phyloP scores from a whole-genome alignment of 37 sponge, comb jelly and placozoan genomes.

The Dysidea cf. avara region DNA sequence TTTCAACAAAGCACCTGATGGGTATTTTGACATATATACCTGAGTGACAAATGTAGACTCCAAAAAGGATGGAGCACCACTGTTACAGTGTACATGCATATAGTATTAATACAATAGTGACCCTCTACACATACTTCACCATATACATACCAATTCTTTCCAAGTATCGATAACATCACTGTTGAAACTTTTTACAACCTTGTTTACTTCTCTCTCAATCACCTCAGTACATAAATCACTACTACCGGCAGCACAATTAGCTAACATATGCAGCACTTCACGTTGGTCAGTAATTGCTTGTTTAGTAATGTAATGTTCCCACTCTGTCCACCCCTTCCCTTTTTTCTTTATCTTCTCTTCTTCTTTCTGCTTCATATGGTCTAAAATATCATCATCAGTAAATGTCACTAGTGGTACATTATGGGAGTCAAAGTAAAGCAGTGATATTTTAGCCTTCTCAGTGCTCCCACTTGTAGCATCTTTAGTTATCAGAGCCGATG shows the following conservation, averaged over 20 bases:
- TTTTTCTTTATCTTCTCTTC: constrained; percentile 36
- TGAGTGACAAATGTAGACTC: too few relatives aligned
- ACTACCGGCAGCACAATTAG: constrained; percentile 30
- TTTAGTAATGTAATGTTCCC: constrained; percentile 24
- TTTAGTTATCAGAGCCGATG: constrained; percentile 26
- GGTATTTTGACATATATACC: too few relatives aligned
- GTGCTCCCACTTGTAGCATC: not conserved
- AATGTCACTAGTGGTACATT: constrained; percentile 10
- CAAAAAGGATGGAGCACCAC: too few relatives aligned
- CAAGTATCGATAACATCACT: too few relatives aligned
- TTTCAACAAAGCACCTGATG: too few relatives aligned
- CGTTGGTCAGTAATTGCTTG: constrained; percentile 50
- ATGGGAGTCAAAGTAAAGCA: constrained; percentile 56
- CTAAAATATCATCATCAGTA: constrained; percentile 34
- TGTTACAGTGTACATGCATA: too few relatives aligned
- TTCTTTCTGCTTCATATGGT: constrained; percentile 21
- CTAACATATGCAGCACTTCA: constrained; percentile 25
- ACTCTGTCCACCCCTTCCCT: constrained; percentile 24
- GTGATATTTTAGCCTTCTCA: not conserved
- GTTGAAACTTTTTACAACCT: too few relatives aligned
- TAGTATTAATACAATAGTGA: too few relatives aligned
- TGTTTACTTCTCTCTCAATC: not conserved
- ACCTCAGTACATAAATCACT: constrained; percentile 13
- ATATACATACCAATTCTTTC: too few relatives aligned
- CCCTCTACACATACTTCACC: too few relatives aligned